Percentiles rank a stretch among this genome's conserved stretches.
phyloP scores from a whole-genome alignment of 1,140 invertebrate species.

The Drosophila cardini region DNA sequence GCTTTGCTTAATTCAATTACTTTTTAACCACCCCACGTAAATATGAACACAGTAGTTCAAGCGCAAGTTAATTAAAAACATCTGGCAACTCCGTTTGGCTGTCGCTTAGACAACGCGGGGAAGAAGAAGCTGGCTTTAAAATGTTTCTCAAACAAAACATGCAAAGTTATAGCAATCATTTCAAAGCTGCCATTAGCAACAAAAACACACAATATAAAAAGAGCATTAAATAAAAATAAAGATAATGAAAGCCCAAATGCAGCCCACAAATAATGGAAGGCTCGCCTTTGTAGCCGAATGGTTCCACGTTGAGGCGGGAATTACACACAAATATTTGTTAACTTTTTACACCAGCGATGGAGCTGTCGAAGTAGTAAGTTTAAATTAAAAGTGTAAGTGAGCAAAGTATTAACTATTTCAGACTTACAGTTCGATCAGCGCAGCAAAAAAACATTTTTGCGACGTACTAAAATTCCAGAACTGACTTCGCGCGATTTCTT shows the following conservation, averaged over 20 bases:
- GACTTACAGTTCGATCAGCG: conserved; percentile 90
- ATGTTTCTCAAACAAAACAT: conserved; percentile 42
- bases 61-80: conserved; percentile 1
- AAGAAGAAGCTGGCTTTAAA: conserved; percentile 58
- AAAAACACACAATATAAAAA: conserved; percentile 10
- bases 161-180: conserved; percentile 26
- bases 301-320: conserved; percentile 91
- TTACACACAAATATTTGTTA: conserved; percentile 90
- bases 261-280: conserved; percentile 30
- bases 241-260: conserved; percentile 37
- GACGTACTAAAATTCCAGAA: conserved; percentile 89
- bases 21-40: too few species aligned
- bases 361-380: conserved; percentile 90
- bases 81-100: conserved; percentile 13
- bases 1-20: too few species aligned
- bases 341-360: conserved; percentile 91
- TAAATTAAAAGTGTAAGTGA: not conserved
- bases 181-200: conserved; percentile 10
- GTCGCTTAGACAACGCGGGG: conserved; percentile 63
- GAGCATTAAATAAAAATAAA: not conserved
- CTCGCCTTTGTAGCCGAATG: conserved; percentile 91
- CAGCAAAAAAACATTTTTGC: conserved; percentile 90
- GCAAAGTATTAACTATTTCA: not conserved
- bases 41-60: too few species aligned
- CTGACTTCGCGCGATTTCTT: conserved; percentile 90